A percentile compares a stretch with the other conserved stretches of the same genome.
Conservation (phyloP, 2,113 vertebrate species). For the Panthera leo region DNA sequence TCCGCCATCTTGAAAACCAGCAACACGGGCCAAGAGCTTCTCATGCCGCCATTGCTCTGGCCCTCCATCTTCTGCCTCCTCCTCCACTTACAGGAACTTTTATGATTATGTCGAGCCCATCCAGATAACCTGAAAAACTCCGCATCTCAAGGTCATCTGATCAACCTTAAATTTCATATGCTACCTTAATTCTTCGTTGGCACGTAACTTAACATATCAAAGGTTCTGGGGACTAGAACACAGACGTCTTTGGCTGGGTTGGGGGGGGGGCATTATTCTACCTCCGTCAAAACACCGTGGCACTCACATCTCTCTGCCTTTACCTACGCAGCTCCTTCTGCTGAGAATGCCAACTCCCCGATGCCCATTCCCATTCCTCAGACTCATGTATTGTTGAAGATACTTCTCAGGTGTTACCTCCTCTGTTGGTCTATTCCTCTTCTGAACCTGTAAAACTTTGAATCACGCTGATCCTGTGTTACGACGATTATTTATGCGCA, state of each 20-base stretch:
- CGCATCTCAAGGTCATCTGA: background rate
- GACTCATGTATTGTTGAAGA: background rate
- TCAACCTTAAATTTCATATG: background rate
- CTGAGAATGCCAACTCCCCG: background rate
- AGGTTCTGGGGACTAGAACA: background rate
- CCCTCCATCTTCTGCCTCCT: background rate
- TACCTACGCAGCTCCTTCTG: background rate
- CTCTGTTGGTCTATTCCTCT: background rate
- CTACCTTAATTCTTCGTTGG: background rate
- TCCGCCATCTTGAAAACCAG: background rate
- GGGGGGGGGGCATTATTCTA: background rate
- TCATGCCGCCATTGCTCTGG: fast-evolving
- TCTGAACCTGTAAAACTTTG: background rate
- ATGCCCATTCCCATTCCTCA: background rate
- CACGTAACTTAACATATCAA: background rate
- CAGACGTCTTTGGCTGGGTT: background rate
- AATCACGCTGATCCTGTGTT: too few relatives aligned
- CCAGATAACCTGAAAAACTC: background rate
- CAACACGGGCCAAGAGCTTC: background rate
- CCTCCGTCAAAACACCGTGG: background rate
- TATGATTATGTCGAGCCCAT: background rate
- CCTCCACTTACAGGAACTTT: too few relatives aligned
- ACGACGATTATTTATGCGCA: background rate
- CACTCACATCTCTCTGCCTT: background rate
- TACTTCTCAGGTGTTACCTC: background rate